Percentiles rank a stretch among this genome's conserved stretches.
phyloP scores from a whole-genome alignment of 64 coral and sea anemone genomes.

The Dendronephthya gigantea region DNA sequence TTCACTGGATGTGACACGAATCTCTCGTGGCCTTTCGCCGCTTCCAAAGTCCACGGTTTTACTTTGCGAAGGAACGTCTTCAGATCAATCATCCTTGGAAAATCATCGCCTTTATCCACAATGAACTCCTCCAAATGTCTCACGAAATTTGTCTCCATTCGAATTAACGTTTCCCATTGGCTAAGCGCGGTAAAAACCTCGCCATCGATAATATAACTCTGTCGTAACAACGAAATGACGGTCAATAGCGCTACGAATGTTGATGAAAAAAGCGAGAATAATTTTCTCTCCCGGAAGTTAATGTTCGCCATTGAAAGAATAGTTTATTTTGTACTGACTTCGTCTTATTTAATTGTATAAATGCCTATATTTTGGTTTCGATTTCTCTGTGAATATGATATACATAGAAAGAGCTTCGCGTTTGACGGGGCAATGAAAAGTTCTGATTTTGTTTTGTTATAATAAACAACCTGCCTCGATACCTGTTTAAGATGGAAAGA shows the following conservation, averaged over 20 bases:
- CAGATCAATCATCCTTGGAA: background rate
- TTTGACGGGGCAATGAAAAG: too few relatives aligned
- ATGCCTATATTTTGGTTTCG: too few relatives aligned
- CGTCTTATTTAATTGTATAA: too few relatives aligned
- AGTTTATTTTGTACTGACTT: too few relatives aligned
- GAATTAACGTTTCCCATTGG: background rate
- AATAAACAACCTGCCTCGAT: too few relatives aligned
- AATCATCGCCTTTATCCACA: background rate
- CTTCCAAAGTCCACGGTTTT: background rate
- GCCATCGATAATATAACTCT: background rate
- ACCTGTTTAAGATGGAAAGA: too few relatives aligned
- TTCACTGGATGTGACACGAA: constrained; percentile 2
- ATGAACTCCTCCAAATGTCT: background rate
- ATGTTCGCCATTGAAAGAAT: background rate
- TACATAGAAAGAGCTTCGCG: too few relatives aligned
- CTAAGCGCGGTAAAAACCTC: background rate
- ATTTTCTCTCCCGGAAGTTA: background rate
- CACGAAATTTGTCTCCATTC: background rate
- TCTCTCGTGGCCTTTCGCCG: background rate
- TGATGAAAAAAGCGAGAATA: background rate
- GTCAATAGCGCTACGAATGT: background rate
- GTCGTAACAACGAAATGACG: background rate
- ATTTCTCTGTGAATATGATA: too few relatives aligned
- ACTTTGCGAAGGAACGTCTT: background rate
- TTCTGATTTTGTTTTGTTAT: too few relatives aligned